Evolutionary conservation across 2,113 vertebrate species (phyloP).

Genomic region (Callospermophilus lateralis): DNA sequence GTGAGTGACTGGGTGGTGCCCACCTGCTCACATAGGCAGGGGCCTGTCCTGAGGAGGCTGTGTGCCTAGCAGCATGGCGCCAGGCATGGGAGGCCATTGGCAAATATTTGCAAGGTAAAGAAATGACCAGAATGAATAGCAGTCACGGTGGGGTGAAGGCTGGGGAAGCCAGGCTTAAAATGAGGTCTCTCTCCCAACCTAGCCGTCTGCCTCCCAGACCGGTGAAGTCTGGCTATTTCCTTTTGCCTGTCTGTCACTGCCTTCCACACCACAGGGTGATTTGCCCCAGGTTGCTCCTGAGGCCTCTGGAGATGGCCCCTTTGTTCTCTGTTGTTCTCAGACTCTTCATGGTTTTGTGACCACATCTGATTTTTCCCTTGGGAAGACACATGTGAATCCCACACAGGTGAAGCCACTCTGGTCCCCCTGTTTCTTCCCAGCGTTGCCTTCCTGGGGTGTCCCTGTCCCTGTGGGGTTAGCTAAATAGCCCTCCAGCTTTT

Average conservation of each 20-base stretch:
- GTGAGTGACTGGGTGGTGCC: background rate
- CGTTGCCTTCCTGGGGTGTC: background rate
- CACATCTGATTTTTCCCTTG: background rate
- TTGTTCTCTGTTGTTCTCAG: background rate
- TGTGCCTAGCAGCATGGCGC: background rate
- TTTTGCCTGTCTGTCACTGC: background rate
- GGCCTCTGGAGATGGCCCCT: background rate
- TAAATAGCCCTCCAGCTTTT: background rate
- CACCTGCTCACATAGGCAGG: background rate
- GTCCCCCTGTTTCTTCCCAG: background rate
- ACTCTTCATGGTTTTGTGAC: background rate
- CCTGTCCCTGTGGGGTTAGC: background rate
- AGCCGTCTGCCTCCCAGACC: background rate
- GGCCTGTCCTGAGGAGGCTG: accelerated
- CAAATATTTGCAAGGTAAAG: background rate
- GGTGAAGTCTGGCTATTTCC: background rate
- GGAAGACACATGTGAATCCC: background rate
- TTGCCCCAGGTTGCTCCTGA: background rate
- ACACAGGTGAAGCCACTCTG: accelerated
- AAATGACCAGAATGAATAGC: background rate
- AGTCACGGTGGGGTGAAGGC: background rate
- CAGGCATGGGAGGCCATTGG: background rate
- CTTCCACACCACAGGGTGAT: accelerated
- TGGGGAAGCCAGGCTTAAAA: background rate
- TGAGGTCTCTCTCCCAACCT: background rate